phyloP scores from a whole-genome alignment of 2,888 invertebrate species.

The Folsomia candida region DNA sequence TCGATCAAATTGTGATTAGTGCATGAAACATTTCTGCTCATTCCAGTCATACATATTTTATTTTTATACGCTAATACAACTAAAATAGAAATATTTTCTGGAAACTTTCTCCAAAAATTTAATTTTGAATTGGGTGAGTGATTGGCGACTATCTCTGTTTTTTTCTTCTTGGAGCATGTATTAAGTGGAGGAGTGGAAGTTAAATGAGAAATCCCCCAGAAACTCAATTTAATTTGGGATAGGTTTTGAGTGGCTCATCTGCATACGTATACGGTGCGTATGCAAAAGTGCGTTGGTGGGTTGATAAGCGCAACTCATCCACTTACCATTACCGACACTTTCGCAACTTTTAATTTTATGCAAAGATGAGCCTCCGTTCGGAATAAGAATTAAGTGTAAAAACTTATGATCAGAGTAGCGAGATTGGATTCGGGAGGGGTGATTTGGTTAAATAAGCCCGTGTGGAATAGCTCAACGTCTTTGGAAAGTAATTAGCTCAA shows the following conservation, averaged over 20 bases:
- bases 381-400: not conserved
- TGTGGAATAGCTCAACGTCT: not conserved
- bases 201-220: not conserved
- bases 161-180: not conserved
- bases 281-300: not conserved
- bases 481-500: conserved; percentile 36
- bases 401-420: not conserved
- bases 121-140: too few relatives aligned
- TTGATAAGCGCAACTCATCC: not conserved
- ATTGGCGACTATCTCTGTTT: too few relatives aligned
- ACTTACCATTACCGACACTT: not conserved
- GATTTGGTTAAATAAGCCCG: not conserved
- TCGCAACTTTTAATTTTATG: conserved; percentile 10
- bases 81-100: too few relatives aligned
- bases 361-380: not conserved
- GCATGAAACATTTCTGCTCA: too few relatives aligned
- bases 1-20: too few relatives aligned
- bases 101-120: too few relatives aligned
- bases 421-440: conserved; percentile 1
- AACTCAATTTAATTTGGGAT: conserved; percentile 8
- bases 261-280: not conserved
- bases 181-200: too few relatives aligned
- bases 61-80: too few relatives aligned
- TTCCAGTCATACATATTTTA: too few relatives aligned
- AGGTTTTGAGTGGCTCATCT: conserved; percentile 1